A percentile compares a stretch with the other conserved stretches of the same genome.
These are phyloP conservation scores for Grapholita molesta DNA, from an alignment of 1,140 invertebrate species.

Conservation along the genomic window DNA sequence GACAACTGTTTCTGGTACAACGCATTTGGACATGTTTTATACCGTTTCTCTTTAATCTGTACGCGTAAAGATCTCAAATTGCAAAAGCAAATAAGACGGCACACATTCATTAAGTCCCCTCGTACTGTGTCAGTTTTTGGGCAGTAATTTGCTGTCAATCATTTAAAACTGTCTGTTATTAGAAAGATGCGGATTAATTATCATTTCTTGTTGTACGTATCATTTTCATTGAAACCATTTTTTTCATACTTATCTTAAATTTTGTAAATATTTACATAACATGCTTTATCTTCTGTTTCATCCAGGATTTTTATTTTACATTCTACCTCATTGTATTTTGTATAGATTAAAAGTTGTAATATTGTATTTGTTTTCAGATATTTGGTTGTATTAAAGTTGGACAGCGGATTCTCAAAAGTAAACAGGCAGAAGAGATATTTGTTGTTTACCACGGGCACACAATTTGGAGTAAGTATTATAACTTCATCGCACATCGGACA, in stretches of 20 bases:
- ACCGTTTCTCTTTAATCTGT: not conserved
- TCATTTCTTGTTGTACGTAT: not conserved
- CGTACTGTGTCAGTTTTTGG: not conserved
- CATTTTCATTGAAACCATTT: not conserved
- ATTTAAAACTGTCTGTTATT: not conserved
- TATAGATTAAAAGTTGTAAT: too few relatives aligned
- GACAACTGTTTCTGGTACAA: not conserved
- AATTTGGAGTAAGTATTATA: conserved; percentile 67
- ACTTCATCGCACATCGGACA: too few relatives aligned
- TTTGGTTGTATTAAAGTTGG: conserved; percentile 21
- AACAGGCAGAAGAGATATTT: conserved; percentile 56
- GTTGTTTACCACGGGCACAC: conserved; percentile 59
- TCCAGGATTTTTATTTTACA: too few relatives aligned
- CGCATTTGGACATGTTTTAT: not conserved
- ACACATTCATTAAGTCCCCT: not conserved
- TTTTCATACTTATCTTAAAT: not conserved
- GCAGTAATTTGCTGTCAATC: not conserved
- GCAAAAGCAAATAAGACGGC: conserved; percentile 4
- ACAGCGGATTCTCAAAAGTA: conserved; percentile 7
- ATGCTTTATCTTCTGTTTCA: not conserved
- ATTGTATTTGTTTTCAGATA: conserved; percentile 24
- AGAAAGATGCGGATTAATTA: not conserved
- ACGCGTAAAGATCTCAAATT: conserved; percentile 5
- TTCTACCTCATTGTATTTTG: too few relatives aligned
- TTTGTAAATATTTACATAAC: not conserved